A percentile compares a stretch with the other conserved stretches of the same genome.
Evolutionary conservation across 2,888 invertebrate genomes (phyloP).

Genomic region (Vanessa cardui): DNA sequence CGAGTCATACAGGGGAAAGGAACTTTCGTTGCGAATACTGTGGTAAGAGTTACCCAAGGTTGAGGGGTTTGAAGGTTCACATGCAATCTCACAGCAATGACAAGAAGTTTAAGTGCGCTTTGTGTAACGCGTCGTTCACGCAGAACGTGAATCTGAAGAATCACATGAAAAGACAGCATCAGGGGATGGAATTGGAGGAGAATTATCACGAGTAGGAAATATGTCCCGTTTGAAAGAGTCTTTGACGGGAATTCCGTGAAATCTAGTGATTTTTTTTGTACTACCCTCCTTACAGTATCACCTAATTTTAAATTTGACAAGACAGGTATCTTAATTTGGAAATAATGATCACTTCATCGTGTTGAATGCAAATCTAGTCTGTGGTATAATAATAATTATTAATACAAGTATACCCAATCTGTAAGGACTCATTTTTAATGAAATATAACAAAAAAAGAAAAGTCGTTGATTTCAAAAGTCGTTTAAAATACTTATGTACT

Average conservation of each 20-base stretch:
- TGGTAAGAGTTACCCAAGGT: conserved; percentile 69
- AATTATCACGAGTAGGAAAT: conserved; percentile 36
- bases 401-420: too few relatives aligned
- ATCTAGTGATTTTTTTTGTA: background rate
- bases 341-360: too few relatives aligned
- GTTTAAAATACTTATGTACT: too few relatives aligned
- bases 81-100: conserved; percentile 80
- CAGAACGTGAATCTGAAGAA: conserved; percentile 82
- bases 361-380: too few relatives aligned
- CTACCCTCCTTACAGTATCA: too few relatives aligned
- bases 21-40: conserved; percentile 70
- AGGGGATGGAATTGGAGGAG: conserved; percentile 51
- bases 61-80: conserved; percentile 77
- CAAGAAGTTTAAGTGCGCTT: conserved; percentile 76
- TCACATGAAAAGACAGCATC: conserved; percentile 78
- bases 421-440: too few relatives aligned
- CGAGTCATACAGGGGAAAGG: conserved; percentile 72
- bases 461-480: too few relatives aligned
- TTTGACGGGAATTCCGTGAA: too few relatives aligned
- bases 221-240: background rate
- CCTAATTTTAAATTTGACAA: too few relatives aligned
- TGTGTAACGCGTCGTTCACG: conserved; percentile 80
- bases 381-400: too few relatives aligned
- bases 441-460: too few relatives aligned
- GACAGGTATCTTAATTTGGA: too few relatives aligned